phyloP scores from a whole-genome alignment of 1,140 invertebrate species.

The Episyrphus balteatus region DNA sequence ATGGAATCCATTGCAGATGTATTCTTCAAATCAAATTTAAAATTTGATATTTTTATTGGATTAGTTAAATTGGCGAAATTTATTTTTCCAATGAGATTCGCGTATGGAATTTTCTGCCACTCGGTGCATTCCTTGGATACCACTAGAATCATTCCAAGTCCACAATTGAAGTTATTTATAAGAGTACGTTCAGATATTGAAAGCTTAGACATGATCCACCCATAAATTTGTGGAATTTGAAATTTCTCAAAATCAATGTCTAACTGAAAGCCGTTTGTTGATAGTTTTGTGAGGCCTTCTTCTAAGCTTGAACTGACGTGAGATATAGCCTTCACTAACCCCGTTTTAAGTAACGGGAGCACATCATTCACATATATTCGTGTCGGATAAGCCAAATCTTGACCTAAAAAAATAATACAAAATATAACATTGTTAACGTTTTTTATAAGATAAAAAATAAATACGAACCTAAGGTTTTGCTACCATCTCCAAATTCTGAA shows the following conservation, averaged over 20 bases:
- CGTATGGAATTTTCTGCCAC: conserved; percentile 13
- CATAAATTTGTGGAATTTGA: conserved; percentile 56
- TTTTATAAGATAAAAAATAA: not conserved
- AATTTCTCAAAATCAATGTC: conserved; percentile 63
- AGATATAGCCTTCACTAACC: conserved; percentile 74
- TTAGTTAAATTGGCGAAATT: not conserved
- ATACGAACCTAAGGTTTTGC: conserved; percentile 7
- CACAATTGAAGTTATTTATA: conserved; percentile 86
- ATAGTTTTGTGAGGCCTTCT: conserved; percentile 79
- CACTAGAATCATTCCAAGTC: conserved; percentile 81
- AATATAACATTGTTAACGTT: not conserved
- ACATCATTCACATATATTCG: conserved; percentile 78
- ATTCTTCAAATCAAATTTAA: not conserved
- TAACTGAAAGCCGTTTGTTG: conserved; percentile 53
- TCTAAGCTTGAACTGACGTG: conserved; percentile 91
- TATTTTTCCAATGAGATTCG: not conserved
- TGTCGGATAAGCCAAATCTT: conserved; percentile 79
- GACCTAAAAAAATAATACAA: conserved; percentile 10
- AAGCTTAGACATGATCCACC: conserved; percentile 50
- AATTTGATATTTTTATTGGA: not conserved
- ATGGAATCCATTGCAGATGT: too few relatives aligned
- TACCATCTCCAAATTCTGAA: conserved; percentile 5
- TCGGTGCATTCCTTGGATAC: conserved; percentile 16
- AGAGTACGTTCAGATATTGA: conserved; percentile 62
- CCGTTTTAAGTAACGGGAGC: conserved; percentile 59